Evolutionary conservation across 2,888 invertebrate genomes (phyloP).

Genomic region (Yponomeuta evonymella): DNA sequence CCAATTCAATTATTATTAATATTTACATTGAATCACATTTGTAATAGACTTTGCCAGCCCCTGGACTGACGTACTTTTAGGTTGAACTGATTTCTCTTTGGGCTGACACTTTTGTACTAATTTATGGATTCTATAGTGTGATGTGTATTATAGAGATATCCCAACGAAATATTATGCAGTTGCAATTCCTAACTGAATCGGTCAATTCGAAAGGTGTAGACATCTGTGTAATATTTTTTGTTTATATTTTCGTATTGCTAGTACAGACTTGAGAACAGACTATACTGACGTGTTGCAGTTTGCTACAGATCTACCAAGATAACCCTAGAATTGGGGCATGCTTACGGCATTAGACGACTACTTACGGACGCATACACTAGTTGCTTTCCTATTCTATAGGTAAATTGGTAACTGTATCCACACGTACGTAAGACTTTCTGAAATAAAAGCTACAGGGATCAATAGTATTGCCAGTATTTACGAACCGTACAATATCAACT

Average conservation of each 20-base stretch:
- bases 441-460: conserved; percentile 10
- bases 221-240: no score
- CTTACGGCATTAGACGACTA: no score
- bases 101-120: not conserved
- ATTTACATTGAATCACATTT: conserved; percentile 8
- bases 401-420: not conserved
- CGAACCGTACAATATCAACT: conserved; percentile 12
- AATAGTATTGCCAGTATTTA: conserved; percentile 16
- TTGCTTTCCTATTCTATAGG: no score
- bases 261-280: not conserved
- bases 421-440: not conserved
- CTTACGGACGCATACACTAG: no score
- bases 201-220: not conserved
- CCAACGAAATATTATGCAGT: conserved; percentile 6
- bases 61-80: conserved; percentile 61
- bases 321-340: no score
- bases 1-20: conserved; percentile 7
- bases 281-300: no score
- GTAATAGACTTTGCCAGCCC: conserved; percentile 43
- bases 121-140: not conserved
- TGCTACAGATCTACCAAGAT: no score
- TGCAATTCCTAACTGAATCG: not conserved
- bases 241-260: not conserved
- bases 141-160: conserved; percentile 8
- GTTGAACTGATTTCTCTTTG: conserved; percentile 10